These are phyloP conservation scores for Melanotaenia maccullochi DNA, from an alignment of 2,797 vertebrate species.

Conservation along the genomic window DNA sequence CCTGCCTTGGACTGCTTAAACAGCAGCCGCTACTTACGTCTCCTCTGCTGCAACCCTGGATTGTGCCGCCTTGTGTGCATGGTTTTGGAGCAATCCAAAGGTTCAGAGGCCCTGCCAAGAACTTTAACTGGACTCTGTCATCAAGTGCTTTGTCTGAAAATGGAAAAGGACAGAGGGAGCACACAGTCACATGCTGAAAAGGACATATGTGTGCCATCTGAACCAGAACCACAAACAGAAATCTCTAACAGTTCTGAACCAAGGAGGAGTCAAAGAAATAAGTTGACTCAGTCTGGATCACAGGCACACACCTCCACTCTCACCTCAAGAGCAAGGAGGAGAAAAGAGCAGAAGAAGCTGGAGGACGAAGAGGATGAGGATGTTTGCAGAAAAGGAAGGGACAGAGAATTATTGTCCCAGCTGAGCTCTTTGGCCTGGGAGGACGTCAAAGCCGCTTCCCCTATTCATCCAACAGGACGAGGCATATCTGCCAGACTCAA, in stretches of 20 bases:
- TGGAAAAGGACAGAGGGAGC: constrained; percentile 29
- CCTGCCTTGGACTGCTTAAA: constrained; percentile 75
- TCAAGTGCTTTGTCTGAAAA: constrained; percentile 77
- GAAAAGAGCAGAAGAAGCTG: constrained; percentile 3
- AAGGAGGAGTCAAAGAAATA: not conserved
- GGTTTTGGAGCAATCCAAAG: constrained; percentile 75
- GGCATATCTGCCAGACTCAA: constrained; percentile 65
- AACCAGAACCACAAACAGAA: constrained; percentile 10
- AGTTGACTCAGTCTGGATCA: not conserved
- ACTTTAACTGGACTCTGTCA: constrained; percentile 87
- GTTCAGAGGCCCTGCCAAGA: constrained; percentile 71
- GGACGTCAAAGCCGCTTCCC: constrained; percentile 80
- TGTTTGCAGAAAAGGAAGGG: not conserved
- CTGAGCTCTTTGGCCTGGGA: constrained; percentile 87
- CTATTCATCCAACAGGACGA: constrained; percentile 53
- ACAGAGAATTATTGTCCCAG: constrained; percentile 56
- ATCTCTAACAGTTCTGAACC: not conserved
- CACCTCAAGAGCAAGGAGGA: constrained; percentile 8
- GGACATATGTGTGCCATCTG: not conserved
- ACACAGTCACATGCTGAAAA: not conserved
- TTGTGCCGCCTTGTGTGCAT: constrained; percentile 86
- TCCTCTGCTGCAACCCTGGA: constrained; percentile 87
- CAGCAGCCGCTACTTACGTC: constrained; percentile 78
- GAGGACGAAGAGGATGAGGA: not conserved
- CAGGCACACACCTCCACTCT: not conserved